Conservation (phyloP, 2,797 vertebrate genomes). For the Eremophila alpestris region DNA sequence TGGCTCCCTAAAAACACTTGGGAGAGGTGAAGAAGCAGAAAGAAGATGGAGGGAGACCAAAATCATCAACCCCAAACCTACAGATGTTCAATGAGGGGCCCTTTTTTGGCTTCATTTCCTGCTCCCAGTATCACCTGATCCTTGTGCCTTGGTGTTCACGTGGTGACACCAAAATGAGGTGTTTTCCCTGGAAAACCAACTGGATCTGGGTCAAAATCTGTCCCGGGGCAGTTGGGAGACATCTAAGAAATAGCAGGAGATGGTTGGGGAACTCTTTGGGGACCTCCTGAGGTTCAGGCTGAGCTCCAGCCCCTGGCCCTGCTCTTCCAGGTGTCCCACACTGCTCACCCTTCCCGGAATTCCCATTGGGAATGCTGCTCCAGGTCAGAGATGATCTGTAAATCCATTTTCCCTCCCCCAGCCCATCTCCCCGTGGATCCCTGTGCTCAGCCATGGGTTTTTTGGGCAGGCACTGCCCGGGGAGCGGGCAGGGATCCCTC, state of each 20-base stretch:
- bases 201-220: neutral
- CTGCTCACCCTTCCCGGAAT: accelerated
- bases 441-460: neutral
- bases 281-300: neutral
- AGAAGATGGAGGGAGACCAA: neutral
- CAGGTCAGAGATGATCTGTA: accelerated
- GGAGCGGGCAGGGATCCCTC: neutral
- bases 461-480: neutral
- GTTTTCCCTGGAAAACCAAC: neutral
- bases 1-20: neutral
- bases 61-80: accelerated
- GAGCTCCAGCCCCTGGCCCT: accelerated
- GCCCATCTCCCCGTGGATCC: neutral
- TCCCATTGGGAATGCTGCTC: accelerated
- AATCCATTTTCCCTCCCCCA: neutral
- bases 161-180: neutral
- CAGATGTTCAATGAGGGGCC: neutral
- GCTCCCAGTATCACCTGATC: neutral
- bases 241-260: neutral
- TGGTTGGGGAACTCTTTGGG: neutral
- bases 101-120: neutral
- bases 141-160: neutral
- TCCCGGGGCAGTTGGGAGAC: neutral
- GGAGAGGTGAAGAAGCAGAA: neutral
- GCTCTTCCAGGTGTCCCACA: neutral